Percentiles rank a stretch among this genome's conserved stretches.
phyloP scores from a whole-genome alignment of 2,113 vertebrate species.

The Bagarius yarrelli region DNA sequence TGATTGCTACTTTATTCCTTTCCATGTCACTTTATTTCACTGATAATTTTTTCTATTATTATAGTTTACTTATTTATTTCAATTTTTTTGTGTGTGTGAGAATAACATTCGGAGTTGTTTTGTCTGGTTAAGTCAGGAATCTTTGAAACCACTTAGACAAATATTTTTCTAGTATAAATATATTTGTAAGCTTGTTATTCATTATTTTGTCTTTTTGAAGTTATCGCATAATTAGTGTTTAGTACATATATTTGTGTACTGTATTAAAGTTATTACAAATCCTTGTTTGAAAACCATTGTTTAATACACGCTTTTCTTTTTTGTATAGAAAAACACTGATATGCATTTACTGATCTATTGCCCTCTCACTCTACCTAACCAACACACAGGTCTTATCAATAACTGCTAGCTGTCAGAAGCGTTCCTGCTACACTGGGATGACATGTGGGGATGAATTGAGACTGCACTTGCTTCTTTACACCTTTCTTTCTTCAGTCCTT shows the following conservation, averaged over 20 bases:
- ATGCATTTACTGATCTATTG: conserved; percentile 31
- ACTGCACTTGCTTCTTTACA: conserved; percentile 26
- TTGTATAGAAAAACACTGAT: conserved; percentile 23
- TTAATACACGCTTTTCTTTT: conserved; percentile 18
- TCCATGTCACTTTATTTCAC: too few species aligned
- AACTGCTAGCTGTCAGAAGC: conserved; percentile 27
- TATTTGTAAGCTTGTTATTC: background rate
- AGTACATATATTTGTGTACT: background rate
- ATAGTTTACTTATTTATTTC: too few species aligned
- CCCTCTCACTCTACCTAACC: background rate
- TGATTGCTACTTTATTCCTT: too few species aligned
- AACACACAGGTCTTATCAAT: conserved; percentile 32
- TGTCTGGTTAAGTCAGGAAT: background rate
- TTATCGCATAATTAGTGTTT: background rate
- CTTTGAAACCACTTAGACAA: background rate
- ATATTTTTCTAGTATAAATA: background rate
- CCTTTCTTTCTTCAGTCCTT: conserved; percentile 13
- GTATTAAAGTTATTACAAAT: background rate
- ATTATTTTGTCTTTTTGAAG: background rate
- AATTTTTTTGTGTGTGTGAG: too few species aligned
- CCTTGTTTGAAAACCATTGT: conserved; percentile 7
- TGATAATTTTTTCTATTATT: too few species aligned
- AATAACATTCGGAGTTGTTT: too few species aligned
- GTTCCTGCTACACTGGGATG: conserved; percentile 20
- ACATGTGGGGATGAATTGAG: conserved; percentile 38